A percentile compares a stretch with the other conserved stretches of the same genome.
Evolutionary conservation across 2,888 invertebrate genomes (phyloP).

Genomic region (Adela reaumurella): DNA sequence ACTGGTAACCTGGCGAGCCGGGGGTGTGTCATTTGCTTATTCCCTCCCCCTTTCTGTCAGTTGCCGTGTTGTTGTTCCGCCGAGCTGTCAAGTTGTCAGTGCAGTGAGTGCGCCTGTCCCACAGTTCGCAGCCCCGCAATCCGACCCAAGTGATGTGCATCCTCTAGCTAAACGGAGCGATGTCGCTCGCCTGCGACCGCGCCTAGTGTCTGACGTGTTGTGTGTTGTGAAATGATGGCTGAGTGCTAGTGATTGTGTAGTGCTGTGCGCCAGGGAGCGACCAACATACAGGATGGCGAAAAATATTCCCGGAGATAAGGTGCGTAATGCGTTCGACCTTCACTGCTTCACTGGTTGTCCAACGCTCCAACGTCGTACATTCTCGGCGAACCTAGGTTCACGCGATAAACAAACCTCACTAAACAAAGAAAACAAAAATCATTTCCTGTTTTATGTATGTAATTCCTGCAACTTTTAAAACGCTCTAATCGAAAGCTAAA

Average conservation of each 20-base stretch:
- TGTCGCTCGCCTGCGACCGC: neutral
- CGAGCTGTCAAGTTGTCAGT: neutral
- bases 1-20: neutral
- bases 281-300: neutral
- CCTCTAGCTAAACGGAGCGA: neutral
- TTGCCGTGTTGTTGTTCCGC: neutral
- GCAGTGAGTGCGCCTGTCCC: neutral
- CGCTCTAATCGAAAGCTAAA: too few relatives aligned
- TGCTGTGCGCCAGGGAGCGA: neutral
- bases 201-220: neutral
- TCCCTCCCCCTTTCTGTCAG: neutral
- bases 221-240: neutral
- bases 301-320: neutral
- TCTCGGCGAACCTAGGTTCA: too few relatives aligned
- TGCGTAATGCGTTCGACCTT: neutral
- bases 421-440: too few relatives aligned
- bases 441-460: too few relatives aligned
- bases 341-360: too few relatives aligned
- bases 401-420: too few relatives aligned
- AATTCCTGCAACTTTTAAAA: too few relatives aligned
- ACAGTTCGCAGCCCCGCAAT: neutral
- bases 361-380: too few relatives aligned
- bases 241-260: neutral
- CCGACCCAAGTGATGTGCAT: neutral
- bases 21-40: neutral